These are phyloP conservation scores for Limosa lapponica DNA, from an alignment of 2,797 vertebrate species.

Conservation along the genomic window DNA sequence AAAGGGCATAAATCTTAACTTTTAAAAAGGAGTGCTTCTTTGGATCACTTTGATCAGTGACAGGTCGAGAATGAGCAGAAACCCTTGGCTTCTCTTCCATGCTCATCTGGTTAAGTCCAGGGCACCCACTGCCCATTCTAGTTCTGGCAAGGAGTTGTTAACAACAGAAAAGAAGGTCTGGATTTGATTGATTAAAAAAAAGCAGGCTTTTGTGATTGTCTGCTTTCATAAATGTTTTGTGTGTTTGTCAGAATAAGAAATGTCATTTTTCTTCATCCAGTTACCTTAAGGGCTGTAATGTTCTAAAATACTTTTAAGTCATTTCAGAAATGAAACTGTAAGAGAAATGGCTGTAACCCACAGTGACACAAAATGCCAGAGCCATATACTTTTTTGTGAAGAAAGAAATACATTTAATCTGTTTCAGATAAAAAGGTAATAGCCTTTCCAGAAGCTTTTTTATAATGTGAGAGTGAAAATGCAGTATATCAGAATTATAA, in stretches of 20 bases:
- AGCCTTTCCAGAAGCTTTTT: constrained; percentile 66
- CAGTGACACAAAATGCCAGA: constrained; percentile 68
- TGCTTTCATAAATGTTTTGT: constrained; percentile 68
- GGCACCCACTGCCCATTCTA: constrained; percentile 55
- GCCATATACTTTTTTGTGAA: constrained; percentile 57
- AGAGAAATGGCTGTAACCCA: constrained; percentile 58
- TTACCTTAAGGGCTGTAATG: constrained; percentile 55
- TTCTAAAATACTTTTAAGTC: constrained; percentile 66
- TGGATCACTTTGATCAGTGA: constrained; percentile 88
- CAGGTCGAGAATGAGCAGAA: constrained; percentile 89
- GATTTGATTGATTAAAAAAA: constrained; percentile 55
- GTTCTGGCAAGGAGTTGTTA: constrained; percentile 63
- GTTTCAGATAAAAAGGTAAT: constrained; percentile 72
- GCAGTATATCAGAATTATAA: constrained; percentile 77
- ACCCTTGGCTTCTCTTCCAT: constrained; percentile 77
- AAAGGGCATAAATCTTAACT: constrained; percentile 77
- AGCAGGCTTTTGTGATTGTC: constrained; percentile 43
- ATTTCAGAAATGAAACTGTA: constrained; percentile 64
- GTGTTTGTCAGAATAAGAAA: constrained; percentile 62
- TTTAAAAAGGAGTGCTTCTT: constrained; percentile 83
- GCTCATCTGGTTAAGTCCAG: constrained; percentile 62
- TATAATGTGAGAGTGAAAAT: constrained; percentile 66
- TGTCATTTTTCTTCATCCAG: constrained; percentile 53
- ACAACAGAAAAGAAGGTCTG: constrained; percentile 62
- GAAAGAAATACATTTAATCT: constrained; percentile 62